Conservation (phyloP, 2,113 vertebrate species). For the Thermophis baileyi region DNA sequence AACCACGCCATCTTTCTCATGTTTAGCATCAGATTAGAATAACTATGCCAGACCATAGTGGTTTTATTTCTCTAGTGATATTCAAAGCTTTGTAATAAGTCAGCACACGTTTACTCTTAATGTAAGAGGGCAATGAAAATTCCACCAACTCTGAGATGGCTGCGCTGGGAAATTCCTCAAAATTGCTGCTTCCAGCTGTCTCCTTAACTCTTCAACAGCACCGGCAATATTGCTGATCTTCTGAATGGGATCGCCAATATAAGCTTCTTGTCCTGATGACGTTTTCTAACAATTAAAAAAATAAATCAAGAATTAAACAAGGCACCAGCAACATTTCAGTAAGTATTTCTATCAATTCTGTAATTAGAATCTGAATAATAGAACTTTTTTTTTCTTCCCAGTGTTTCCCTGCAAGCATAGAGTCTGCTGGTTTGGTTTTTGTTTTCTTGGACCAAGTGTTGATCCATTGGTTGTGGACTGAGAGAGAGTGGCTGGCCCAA, state of each 20-base stretch:
- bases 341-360: not conserved
- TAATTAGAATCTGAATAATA: not conserved
- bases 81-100: not conserved
- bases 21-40: not conserved
- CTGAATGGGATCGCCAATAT: not conserved
- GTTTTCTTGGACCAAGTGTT: not conserved
- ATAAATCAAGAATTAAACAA: not conserved
- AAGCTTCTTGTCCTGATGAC: not conserved
- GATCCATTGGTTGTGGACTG: not conserved
- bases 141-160: slow-evolving; percentile 45
- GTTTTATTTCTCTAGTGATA: not conserved
- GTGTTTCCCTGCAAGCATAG: not conserved
- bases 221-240: slow-evolving; percentile 46
- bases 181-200: slow-evolving; percentile 43
- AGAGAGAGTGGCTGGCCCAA: not conserved
- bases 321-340: slow-evolving; percentile 5
- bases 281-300: slow-evolving; percentile 30
- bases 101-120: not conserved
- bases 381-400: not conserved
- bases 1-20: not conserved
- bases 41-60: not conserved
- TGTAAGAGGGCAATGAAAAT: not conserved
- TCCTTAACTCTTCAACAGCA: slow-evolving; percentile 56
- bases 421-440: not conserved
- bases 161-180: slow-evolving; percentile 17